Base-by-base conservation (phyloP, 2,797 vertebrate genomes). In the Falco cherrug region DNA sequence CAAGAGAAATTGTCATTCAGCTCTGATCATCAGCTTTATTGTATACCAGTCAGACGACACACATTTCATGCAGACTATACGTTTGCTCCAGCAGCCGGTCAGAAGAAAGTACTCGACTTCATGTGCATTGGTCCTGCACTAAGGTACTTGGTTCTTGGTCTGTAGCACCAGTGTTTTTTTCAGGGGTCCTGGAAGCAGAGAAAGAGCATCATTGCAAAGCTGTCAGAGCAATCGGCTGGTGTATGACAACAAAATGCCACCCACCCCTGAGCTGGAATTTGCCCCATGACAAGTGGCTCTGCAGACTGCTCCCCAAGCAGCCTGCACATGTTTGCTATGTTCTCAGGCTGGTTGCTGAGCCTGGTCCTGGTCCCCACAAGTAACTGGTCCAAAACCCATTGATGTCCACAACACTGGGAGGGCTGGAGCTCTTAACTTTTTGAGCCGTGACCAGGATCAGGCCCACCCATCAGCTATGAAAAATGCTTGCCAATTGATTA, bases 401-500 rank as follows among this genome's bases (percentile, higher is more conserved):
- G 28, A 45, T 28, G 7, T 11, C 39, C 31, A 35, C 29, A 10
- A 56, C 69, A 65, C 15, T 31, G 10, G 33, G 31, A 78, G 13
- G 18, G 24, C 14, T 84, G 33, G 25, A 69, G 68, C 14, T 77
- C 45, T 54, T 43, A 28, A 43, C 28, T 59, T 85, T 68, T 53
- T 31, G 20, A 74, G 8, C 11, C 35, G 9, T 39, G 45, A 85
- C 25, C 28, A 80, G 71, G 88, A 84, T 43, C 76, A 74, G 21
- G 53, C 54, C 37, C 67, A 76, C 50, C 24, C 10, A 16, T 8
- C 95, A 84, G 69, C 84, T 84, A 79, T 89, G 81, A 94, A 87
- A 48, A 96, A 95, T 91, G 88, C 69, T 97, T 97, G 97, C 97
- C 97, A 97, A 97, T 97, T 98, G 97, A 98, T 97, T 97, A 96